Evolutionary conservation across 2,113 vertebrate species (phyloP).

Genomic region (Seriola rivoliana): DNA sequence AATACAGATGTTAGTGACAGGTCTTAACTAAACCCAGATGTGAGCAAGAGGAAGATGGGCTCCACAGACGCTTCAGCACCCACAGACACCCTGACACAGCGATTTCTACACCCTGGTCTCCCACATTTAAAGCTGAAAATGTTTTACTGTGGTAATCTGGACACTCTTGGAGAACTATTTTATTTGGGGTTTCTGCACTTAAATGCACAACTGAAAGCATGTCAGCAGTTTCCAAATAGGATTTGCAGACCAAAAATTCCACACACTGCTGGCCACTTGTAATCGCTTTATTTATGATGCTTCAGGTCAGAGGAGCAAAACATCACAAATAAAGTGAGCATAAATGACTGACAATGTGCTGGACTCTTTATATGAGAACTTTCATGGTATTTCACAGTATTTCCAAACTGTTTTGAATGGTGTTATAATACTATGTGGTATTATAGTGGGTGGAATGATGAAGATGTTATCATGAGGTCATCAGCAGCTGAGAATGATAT

Average conservation of each 20-base stretch:
- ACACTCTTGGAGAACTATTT: not conserved
- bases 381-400: not conserved
- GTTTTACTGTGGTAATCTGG: not conserved
- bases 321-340: not conserved
- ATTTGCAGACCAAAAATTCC: not conserved
- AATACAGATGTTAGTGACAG: conserved; percentile 64
- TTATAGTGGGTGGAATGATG: not conserved
- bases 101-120: conserved; percentile 29
- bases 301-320: not conserved
- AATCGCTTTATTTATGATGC: not conserved
- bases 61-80: conserved; percentile 50
- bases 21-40: conserved; percentile 72
- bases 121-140: not conserved
- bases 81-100: conserved; percentile 64
- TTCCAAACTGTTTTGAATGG: not conserved
- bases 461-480: not conserved
- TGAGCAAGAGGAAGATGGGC: conserved; percentile 49
- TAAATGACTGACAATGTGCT: too few species aligned
- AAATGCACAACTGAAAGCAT: not conserved
- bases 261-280: not conserved
- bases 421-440: too few species aligned
- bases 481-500: conserved; percentile 6
- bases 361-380: too few species aligned
- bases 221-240: not conserved
- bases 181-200: not conserved